A percentile compares a stretch with the other conserved stretches of the same genome.
Evolutionary conservation across 2,797 vertebrate genomes (phyloP).

Genomic region (Oreochromis mossambicus): DNA sequence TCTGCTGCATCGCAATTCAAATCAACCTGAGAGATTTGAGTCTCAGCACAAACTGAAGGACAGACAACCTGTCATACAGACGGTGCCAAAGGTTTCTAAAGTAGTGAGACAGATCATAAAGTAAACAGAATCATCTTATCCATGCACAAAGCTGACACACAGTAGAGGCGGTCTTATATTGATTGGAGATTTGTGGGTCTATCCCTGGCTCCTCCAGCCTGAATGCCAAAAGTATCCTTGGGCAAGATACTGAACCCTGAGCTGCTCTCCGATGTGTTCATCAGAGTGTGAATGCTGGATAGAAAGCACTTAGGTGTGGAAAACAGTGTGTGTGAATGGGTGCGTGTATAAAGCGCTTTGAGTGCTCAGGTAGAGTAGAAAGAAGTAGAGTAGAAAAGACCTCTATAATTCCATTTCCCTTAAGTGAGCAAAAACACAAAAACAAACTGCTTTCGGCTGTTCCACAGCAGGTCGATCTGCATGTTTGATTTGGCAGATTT

Average conservation of each 20-base stretch:
- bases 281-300: neutral
- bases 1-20: neutral
- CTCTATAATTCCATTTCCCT: neutral
- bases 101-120: neutral
- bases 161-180: neutral
- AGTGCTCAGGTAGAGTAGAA: neutral
- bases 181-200: neutral
- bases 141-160: neutral
- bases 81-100: neutral
- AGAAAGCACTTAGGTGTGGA: neutral
- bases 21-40: neutral
- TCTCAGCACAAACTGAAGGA: neutral
- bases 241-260: neutral
- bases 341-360: neutral
- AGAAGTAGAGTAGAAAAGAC: neutral
- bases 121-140: neutral
- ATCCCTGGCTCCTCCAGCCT: neutral
- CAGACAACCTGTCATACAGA: neutral
- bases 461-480: neutral
- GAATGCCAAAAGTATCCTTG: neutral
- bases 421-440: neutral
- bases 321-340: neutral
- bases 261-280: neutral
- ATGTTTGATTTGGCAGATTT: neutral
- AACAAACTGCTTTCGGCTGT: neutral